Evolutionary conservation across 2,113 vertebrate species (phyloP).

Genomic region (Crotalus helleri): DNA sequence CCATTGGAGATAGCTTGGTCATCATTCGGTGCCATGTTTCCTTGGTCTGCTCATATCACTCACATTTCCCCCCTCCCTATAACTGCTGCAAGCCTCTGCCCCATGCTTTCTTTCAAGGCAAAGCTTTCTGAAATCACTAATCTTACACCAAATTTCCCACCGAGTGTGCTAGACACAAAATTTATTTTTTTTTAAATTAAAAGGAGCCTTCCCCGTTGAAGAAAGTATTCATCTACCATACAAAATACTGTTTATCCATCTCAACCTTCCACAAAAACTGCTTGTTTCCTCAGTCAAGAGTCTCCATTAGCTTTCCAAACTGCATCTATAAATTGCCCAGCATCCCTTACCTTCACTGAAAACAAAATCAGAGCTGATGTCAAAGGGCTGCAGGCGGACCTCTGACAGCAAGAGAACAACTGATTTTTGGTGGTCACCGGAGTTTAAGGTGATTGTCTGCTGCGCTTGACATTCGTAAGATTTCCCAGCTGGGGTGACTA

Average conservation of each 20-base stretch:
- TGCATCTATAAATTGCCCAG: background rate
- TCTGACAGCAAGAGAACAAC: slow-evolving; percentile 86
- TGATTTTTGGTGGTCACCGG: slow-evolving; percentile 90
- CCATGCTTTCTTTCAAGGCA: background rate
- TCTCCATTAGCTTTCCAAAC: background rate
- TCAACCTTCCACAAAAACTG: accelerated
- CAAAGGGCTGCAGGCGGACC: slow-evolving; percentile 93
- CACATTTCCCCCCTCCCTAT: background rate
- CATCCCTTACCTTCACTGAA: slow-evolving; percentile 87
- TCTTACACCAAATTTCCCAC: background rate
- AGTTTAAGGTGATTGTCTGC: slow-evolving; percentile 88
- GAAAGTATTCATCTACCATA: background rate
- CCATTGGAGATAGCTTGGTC: background rate
- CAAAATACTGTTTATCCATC: background rate
- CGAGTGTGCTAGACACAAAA: background rate
- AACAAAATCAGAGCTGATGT: slow-evolving; percentile 90
- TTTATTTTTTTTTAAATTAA: background rate
- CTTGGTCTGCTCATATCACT: background rate
- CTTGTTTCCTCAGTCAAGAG: accelerated
- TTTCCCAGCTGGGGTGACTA: slow-evolving; percentile 87
- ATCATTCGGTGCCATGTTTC: no score
- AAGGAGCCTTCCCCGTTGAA: background rate
- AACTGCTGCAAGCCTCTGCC: background rate
- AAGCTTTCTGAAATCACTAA: background rate
- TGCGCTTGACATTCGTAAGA: slow-evolving; percentile 87